A percentile compares a stretch with the other conserved stretches of the same genome.
phyloP scores from a whole-genome alignment of 2,113 vertebrate species.

The Erpornis zantholeuca region DNA sequence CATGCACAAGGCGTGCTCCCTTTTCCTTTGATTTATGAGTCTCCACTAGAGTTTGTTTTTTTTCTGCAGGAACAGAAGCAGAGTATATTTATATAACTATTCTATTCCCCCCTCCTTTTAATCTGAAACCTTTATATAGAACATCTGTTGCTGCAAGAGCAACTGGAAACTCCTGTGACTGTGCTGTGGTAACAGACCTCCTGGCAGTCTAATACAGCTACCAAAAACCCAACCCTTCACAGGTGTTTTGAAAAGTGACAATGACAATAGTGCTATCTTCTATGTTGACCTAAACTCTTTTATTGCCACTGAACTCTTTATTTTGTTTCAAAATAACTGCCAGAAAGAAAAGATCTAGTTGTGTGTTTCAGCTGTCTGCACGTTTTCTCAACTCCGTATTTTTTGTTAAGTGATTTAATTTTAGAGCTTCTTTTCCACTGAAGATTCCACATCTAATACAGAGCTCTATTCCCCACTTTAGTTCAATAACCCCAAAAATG shows the following conservation, averaged over 20 bases:
- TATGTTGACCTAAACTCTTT: not conserved
- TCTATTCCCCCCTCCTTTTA: not conserved
- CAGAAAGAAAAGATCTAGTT: not conserved
- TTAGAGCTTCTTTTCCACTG: not conserved
- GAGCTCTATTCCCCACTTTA: not conserved
- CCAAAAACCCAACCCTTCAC: not conserved
- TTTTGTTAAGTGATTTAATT: not conserved
- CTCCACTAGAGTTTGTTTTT: not conserved
- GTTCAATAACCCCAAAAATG: not conserved
- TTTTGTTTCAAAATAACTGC: not conserved
- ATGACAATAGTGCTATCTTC: not conserved
- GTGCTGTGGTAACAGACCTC: not conserved
- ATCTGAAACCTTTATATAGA: not conserved
- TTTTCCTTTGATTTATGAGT: not conserved
- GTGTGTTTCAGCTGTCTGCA: not conserved
- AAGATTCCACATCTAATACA: not conserved
- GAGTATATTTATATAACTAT: not conserved
- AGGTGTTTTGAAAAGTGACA: not conserved
- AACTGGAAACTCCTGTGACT: not conserved
- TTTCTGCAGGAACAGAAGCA: not conserved
- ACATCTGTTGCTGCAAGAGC: not conserved
- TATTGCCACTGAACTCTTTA: not conserved
- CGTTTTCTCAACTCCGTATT: fast-evolving
- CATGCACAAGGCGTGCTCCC: not conserved
- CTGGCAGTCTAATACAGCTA: fast-evolving